Base-by-base conservation (phyloP, 2,797 vertebrate species). In the Paedocypris micromegethes region DNA sequence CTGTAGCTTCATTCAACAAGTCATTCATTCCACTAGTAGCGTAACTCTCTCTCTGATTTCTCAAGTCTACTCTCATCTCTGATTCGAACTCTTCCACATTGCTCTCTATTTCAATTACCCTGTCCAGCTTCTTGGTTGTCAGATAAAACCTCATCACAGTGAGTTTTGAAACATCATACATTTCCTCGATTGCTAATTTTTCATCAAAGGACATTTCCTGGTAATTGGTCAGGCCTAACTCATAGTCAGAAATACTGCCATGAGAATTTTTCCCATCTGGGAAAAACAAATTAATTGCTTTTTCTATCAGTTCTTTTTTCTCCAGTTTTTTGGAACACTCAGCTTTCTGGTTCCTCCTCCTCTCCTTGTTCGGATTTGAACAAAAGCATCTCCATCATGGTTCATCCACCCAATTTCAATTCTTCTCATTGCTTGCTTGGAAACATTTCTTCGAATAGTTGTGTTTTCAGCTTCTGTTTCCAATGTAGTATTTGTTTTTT, bases 291-390 rank as follows among this genome's bases (percentile, higher is more conserved):
- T 6, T 0, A 49, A 50, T 42, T 50, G 49, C 49, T 9, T 51
- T 40, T 3, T 63, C 41, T 2, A 51, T 63, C 60, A 63, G 60
- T 63, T 63, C n/a, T 63, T 51, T 4, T 47, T 63, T 43, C 3
- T 50, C 61, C 61, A 63, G 49, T 63, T 7, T 44, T 51, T 52
- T 37, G 61, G 61, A 40, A 64, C 49, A 44, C 3, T 52, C 41
- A 63, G 2, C 6, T 63, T 63, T 9, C 49, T 63, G 41, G 41
- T 52, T 23, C 61, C 61, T 6, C 49, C 49, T 52, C 49, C 39
- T 42, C 43, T 51, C 48, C 51, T 62, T 6, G 60, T 45, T 51
- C 60, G 49, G n/a, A n/a, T n/a, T n/a, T n/a, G n/a, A n/a, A n/a
- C n/a, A n/a, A n/a, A n/a, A n/a, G n/a, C n/a, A n/a, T n/a, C n/a